These are phyloP conservation scores for Troides oblongomaculatus DNA, from an alignment of 2,888 invertebrate genomes.

Conservation along the genomic window DNA sequence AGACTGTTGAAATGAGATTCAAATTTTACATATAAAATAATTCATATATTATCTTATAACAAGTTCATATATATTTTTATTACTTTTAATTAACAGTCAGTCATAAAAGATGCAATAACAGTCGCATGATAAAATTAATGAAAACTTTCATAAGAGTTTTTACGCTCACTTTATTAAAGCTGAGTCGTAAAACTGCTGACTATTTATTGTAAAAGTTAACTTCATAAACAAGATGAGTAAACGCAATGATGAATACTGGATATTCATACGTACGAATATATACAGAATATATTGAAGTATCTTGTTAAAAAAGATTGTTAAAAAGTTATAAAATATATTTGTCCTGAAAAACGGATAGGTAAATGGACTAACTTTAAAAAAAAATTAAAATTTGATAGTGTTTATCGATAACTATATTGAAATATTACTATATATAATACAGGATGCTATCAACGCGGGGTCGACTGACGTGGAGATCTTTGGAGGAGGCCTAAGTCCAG, in stretches of 20 bases:
- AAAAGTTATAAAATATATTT: not conserved
- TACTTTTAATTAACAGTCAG: not conserved
- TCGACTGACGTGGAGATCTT: too few species aligned
- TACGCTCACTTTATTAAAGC: not conserved
- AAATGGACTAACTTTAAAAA: too few species aligned
- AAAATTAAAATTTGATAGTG: too few species aligned
- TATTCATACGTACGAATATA: not conserved
- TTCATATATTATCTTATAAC: not conserved
- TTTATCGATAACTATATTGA: too few species aligned
- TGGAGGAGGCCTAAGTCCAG: too few species aligned
- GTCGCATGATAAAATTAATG: not conserved
- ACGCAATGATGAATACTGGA: not conserved
- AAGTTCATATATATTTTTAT: not conserved
- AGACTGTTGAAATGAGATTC: too few species aligned
- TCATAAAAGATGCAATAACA: constrained; percentile 5
- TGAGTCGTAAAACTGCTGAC: not conserved
- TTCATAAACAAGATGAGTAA: not conserved
- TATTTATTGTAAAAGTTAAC: not conserved
- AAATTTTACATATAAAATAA: not conserved
- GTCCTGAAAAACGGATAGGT: too few species aligned
- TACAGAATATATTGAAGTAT: too few species aligned
- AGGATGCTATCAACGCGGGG: too few species aligned
- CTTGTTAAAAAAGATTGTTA: too few species aligned
- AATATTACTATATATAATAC: too few species aligned
- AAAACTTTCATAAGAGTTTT: not conserved